A percentile compares a stretch with the other conserved stretches of the same genome.
Conservation (phyloP, 2,888 invertebrate genomes). For the Amphimallon solstitiale region DNA sequence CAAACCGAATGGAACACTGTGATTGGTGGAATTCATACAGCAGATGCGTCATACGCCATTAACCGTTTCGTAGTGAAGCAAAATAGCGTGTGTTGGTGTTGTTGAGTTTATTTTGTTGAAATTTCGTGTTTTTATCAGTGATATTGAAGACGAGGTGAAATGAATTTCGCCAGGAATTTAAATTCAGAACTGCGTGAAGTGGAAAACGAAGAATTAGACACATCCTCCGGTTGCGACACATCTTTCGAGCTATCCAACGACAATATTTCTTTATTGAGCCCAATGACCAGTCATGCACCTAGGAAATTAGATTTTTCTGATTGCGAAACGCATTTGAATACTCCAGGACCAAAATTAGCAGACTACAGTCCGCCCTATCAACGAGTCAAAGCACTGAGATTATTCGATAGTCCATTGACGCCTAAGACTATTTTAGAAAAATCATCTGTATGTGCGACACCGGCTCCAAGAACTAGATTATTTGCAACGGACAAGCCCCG, state of each 20-base stretch:
- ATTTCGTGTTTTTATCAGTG: constrained; percentile 13
- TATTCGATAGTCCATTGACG: constrained; percentile 87
- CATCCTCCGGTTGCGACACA: constrained; percentile 71
- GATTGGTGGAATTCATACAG: constrained; percentile 54
- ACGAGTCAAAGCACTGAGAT: constrained; percentile 69
- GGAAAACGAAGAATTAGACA: constrained; percentile 57
- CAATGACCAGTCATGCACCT: constrained; percentile 64
- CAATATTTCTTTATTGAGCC: constrained; percentile 59
- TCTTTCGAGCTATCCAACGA: constrained; percentile 72
- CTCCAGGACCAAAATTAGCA: constrained; percentile 54
- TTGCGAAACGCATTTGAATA: constrained; percentile 49
- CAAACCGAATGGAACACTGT: constrained; percentile 35
- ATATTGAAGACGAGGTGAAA: constrained; percentile 33
- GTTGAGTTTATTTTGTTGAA: constrained; percentile 26
- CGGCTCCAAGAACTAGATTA: constrained; percentile 67
- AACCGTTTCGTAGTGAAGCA: constrained; percentile 43
- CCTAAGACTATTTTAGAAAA: constrained; percentile 85
- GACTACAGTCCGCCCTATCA: constrained; percentile 70
- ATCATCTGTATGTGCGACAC: constrained; percentile 70
- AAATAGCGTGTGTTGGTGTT: constrained; percentile 33
- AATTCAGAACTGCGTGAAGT: constrained; percentile 51
- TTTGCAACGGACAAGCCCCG: constrained; percentile 65
- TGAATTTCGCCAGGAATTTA: constrained; percentile 51
- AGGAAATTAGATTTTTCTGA: constrained; percentile 71
- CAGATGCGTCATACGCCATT: constrained; percentile 51